These are phyloP conservation scores for Heliconius cydno DNA, from an alignment of 2,888 invertebrate genomes.

Conservation along the genomic window DNA sequence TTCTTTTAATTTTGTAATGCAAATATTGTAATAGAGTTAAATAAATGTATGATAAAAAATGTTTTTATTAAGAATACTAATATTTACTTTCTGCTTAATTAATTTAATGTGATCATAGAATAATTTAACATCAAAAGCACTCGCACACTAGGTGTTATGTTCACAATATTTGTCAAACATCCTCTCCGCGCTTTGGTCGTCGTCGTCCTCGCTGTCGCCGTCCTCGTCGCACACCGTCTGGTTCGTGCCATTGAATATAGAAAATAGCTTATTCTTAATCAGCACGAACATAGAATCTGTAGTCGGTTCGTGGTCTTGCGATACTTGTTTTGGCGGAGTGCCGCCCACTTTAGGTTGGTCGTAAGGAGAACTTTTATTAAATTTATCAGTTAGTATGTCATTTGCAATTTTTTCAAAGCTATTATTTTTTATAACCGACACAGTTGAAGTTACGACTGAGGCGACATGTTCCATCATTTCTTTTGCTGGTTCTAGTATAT, in stretches of 20 bases:
- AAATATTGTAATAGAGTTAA: too few species aligned
- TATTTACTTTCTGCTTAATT: background rate
- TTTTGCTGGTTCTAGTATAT: conserved; percentile 35
- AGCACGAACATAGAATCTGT: conserved; percentile 38
- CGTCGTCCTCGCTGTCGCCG: conserved; percentile 28
- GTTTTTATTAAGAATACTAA: background rate
- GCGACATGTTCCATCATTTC: conserved; percentile 25
- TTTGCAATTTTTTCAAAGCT: conserved; percentile 35
- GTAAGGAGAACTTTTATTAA: conserved; percentile 37
- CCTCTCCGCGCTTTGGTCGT: conserved; percentile 33
- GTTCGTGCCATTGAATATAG: conserved; percentile 35
- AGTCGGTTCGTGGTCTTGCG: conserved; percentile 32
- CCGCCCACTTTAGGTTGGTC: conserved; percentile 28
- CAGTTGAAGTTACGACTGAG: conserved; percentile 34
- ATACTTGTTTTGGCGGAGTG: conserved; percentile 23
- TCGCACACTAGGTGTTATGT: conserved; percentile 18
- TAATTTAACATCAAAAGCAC: conserved; percentile 1
- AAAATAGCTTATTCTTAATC: conserved; percentile 38
- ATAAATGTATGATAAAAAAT: background rate
- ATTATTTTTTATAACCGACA: conserved; percentile 30
- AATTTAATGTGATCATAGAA: background rate
- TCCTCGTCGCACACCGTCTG: conserved; percentile 19
- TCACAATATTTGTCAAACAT: conserved; percentile 40
- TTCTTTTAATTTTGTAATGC: too few species aligned
- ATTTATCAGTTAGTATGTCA: conserved; percentile 30